These are phyloP conservation scores for Urosaurus nigricauda DNA, from an alignment of 2,797 vertebrate species.

Conservation along the genomic window DNA sequence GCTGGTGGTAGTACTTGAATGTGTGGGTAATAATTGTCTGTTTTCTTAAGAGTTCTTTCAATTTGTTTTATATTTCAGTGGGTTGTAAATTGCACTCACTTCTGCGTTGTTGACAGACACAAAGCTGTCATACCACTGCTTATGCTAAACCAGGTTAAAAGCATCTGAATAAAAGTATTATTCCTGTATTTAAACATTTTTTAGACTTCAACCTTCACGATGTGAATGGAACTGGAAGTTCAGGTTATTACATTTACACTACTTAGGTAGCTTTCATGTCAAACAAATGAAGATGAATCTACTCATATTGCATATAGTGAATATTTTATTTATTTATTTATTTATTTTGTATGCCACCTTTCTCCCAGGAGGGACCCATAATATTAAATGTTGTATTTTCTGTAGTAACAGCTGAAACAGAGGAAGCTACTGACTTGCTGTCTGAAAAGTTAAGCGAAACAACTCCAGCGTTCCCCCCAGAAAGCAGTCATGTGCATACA, in stretches of 20 bases:
- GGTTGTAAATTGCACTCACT: neutral
- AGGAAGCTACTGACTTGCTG: constrained; percentile 30
- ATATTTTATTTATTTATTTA: neutral
- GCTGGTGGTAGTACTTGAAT: neutral
- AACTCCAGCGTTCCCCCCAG: constrained; percentile 54
- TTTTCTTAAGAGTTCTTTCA: neutral
- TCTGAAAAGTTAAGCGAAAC: constrained; percentile 60
- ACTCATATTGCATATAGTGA: neutral
- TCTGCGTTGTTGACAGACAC: neutral
- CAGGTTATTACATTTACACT: neutral
- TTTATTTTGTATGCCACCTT: too few species aligned
- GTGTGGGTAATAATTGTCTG: neutral
- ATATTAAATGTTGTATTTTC: neutral
- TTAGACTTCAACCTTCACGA: neutral
- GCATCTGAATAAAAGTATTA: neutral
- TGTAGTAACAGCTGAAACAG: constrained; percentile 46
- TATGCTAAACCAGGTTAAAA: neutral
- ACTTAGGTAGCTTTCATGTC: neutral
- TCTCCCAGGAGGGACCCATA: too few species aligned
- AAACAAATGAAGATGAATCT: neutral
- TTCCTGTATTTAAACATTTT: neutral
- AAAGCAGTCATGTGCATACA: constrained; percentile 57
- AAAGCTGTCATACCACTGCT: neutral
- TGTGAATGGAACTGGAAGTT: neutral
- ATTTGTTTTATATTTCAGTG: neutral